Percentiles rank a stretch among this genome's conserved stretches.
Evolutionary conservation across 2,113 vertebrate species (phyloP).

Genomic region (Amazona guildingii): DNA sequence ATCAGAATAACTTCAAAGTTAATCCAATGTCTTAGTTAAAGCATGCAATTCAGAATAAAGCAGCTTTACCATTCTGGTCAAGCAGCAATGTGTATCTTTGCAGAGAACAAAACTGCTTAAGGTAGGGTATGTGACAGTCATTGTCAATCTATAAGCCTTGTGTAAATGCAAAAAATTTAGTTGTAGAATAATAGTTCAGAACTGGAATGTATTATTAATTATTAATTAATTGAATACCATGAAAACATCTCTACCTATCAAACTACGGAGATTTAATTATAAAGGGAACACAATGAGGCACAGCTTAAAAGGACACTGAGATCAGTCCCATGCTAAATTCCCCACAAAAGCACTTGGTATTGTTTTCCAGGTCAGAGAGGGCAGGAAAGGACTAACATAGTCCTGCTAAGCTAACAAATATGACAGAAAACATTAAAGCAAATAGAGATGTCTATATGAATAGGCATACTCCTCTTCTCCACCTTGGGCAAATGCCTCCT

Average conservation of each 20-base stretch:
- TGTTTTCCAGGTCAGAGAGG: constrained; percentile 23
- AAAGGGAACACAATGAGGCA: neutral
- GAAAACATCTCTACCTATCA: neutral
- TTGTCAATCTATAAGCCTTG: neutral
- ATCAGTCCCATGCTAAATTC: neutral
- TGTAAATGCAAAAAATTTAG: neutral
- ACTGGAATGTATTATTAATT: neutral
- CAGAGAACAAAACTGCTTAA: neutral
- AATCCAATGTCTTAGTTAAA: neutral
- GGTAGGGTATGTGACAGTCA: neutral
- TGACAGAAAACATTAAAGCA: neutral
- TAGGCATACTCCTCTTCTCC: neutral
- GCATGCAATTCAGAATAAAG: neutral
- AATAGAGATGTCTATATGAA: neutral
- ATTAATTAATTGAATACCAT: neutral
- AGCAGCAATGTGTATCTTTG: neutral
- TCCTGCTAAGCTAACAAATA: neutral
- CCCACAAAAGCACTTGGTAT: neutral
- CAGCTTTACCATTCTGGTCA: neutral
- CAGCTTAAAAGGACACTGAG: neutral
- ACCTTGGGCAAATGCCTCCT: neutral
- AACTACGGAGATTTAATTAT: neutral
- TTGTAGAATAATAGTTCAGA: neutral
- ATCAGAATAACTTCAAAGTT: neutral
- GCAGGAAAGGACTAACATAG: constrained; percentile 18